Percentiles rank a stretch among this genome's conserved stretches.
These are phyloP conservation scores for Noctua pronuba DNA, from an alignment of 2,888 invertebrate genomes.

Conservation along the genomic window DNA sequence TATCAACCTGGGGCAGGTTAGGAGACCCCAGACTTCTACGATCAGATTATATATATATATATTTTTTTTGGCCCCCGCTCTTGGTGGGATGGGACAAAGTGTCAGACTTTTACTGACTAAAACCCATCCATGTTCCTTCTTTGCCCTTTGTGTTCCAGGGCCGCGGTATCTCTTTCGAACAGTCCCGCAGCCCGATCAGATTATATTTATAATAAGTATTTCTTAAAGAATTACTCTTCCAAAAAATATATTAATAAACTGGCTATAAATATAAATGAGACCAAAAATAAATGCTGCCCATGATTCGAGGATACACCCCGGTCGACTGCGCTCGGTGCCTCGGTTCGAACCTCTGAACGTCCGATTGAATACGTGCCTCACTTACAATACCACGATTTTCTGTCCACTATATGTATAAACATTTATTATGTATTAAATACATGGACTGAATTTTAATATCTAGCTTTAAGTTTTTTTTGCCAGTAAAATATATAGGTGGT, in stretches of 20 bases:
- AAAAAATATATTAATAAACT: not conserved
- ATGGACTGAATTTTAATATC: conserved; percentile 39
- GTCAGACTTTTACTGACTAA: too few species aligned
- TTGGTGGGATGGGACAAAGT: too few species aligned
- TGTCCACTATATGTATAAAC: conserved; percentile 41
- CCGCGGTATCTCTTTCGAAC: too few species aligned
- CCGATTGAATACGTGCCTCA: conserved; percentile 83
- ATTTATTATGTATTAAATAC: conserved; percentile 25
- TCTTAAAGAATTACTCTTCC: not conserved
- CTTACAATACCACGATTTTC: conserved; percentile 70
- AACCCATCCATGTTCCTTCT: too few species aligned
- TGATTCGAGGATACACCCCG: conserved; percentile 63
- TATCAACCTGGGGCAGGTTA: not conserved
- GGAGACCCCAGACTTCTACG: not conserved
- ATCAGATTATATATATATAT: not conserved
- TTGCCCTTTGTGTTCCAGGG: too few species aligned
- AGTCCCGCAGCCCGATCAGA: too few species aligned
- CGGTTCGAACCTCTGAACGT: conserved; percentile 68
- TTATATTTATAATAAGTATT: not conserved
- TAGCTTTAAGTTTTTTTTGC: not conserved
- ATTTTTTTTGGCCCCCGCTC: too few species aligned
- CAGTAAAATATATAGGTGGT: not conserved
- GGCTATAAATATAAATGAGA: conserved; percentile 34
- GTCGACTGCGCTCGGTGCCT: conserved; percentile 56
- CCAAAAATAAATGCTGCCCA: conserved; percentile 36